A percentile compares a stretch with the other conserved stretches of the same genome.
Conservation (phyloP, 2,888 invertebrate species). For the Cepaea hortensis region DNA sequence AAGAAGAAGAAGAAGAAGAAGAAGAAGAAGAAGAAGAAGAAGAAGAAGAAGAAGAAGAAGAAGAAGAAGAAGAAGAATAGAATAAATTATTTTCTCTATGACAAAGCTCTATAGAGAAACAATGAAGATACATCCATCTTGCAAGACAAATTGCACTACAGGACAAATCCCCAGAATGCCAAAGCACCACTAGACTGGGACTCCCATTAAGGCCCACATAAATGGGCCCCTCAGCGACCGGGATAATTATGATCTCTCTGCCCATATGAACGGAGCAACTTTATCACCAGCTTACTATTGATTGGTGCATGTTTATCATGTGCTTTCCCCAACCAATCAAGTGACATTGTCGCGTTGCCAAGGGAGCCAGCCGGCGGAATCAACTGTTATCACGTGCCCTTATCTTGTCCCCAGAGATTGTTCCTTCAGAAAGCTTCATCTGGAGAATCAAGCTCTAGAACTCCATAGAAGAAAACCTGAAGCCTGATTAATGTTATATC, state of each 20-base stretch:
- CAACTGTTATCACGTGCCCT: neutral
- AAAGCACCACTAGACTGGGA: neutral
- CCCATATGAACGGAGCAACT: neutral
- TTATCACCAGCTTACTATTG: constrained; percentile 23
- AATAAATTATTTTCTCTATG: no score
- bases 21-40: neutral
- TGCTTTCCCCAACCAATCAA: neutral
- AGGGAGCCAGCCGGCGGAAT: neutral
- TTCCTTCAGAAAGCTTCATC: neutral
- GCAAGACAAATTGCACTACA: constrained; percentile 4
- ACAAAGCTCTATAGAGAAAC: neutral
- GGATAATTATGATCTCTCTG: neutral
- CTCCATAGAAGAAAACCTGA: neutral
- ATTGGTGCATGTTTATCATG: constrained; percentile 14
- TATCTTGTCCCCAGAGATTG: neutral
- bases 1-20: neutral
- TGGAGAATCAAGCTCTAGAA: neutral
- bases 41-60: no score
- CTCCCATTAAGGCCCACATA: neutral
- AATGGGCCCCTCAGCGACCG: neutral
- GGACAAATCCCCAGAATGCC: neutral
- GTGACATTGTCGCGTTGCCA: neutral
- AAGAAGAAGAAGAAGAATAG: no score
- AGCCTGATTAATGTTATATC: neutral
- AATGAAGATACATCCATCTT: neutral